A percentile compares a stretch with the other conserved stretches of the same genome.
Conservation (phyloP, 2,113 vertebrate species). For the Leptocoma aspasia region DNA sequence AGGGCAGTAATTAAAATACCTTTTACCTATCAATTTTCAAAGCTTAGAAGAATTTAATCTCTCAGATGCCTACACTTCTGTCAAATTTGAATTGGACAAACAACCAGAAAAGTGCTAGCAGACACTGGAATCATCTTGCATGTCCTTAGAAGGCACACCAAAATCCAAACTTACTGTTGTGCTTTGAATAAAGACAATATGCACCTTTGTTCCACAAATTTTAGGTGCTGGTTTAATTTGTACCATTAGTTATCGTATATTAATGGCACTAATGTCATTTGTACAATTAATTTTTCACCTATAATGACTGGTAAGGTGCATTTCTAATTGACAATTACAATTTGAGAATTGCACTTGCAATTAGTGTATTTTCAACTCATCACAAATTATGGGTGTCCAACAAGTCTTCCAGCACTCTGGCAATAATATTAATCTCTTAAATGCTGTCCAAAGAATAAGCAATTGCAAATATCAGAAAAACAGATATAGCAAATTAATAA, state of each 20-base stretch:
- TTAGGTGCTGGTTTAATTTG: neutral
- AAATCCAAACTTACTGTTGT: neutral
- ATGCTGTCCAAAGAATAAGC: neutral
- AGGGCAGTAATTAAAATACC: neutral
- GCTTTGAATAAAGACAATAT: neutral
- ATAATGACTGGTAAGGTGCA: neutral
- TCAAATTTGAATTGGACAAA: neutral
- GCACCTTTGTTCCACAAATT: neutral
- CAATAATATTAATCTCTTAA: neutral
- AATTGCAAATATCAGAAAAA: neutral
- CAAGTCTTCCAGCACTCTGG: neutral
- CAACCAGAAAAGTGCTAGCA: neutral
- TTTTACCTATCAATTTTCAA: neutral
- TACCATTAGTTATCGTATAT: neutral
- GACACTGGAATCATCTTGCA: neutral
- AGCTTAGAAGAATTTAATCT: neutral
- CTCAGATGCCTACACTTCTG: neutral
- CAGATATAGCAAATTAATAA: neutral
- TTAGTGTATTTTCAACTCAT: neutral
- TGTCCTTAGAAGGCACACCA: neutral
- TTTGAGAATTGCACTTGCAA: neutral
- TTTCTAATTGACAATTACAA: neutral
- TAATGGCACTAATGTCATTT: neutral
- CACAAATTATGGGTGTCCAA: neutral
- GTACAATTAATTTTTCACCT: neutral